Evolutionary conservation across 2,113 vertebrate genomes (phyloP).

Genomic region (Macquaria australasica): DNA sequence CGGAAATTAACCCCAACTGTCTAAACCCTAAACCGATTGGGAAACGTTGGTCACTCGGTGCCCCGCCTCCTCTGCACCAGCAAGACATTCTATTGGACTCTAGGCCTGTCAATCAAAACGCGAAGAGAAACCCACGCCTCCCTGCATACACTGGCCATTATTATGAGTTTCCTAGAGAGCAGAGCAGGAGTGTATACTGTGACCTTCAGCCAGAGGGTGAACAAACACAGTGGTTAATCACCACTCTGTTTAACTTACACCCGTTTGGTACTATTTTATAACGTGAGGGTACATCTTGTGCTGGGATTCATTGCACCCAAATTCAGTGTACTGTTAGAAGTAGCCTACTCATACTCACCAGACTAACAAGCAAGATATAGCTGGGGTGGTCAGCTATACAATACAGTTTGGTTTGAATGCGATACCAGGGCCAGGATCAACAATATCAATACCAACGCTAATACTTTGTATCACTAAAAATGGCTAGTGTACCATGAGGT

Average conservation of each 20-base stretch:
- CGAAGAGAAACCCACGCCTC: background rate
- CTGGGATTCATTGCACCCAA: background rate
- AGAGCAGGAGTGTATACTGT: constrained; percentile 9
- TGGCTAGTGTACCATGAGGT: background rate
- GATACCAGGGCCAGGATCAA: background rate
- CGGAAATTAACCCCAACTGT: constrained; percentile 64
- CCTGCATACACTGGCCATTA: constrained; percentile 14
- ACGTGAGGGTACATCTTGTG: background rate
- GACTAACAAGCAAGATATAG: background rate
- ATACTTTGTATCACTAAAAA: background rate
- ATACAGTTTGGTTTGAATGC: background rate
- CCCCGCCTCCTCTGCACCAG: constrained; percentile 31
- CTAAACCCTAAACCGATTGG: constrained; percentile 33
- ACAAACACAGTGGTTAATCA: background rate
- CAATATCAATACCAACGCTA: background rate
- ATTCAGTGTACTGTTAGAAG: background rate
- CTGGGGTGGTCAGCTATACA: background rate
- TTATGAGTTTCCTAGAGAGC: constrained; percentile 58
- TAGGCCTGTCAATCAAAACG: constrained; percentile 26
- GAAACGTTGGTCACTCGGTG: background rate
- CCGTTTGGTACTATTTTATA: background rate
- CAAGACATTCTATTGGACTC: constrained; percentile 34
- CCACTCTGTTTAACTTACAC: background rate
- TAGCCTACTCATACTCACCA: background rate
- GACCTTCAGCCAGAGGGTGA: constrained; percentile 56